These are phyloP conservation scores for Paramormyrops hopkinsi DNA, from an alignment of 2,797 vertebrate genomes.

Conservation along the genomic window DNA sequence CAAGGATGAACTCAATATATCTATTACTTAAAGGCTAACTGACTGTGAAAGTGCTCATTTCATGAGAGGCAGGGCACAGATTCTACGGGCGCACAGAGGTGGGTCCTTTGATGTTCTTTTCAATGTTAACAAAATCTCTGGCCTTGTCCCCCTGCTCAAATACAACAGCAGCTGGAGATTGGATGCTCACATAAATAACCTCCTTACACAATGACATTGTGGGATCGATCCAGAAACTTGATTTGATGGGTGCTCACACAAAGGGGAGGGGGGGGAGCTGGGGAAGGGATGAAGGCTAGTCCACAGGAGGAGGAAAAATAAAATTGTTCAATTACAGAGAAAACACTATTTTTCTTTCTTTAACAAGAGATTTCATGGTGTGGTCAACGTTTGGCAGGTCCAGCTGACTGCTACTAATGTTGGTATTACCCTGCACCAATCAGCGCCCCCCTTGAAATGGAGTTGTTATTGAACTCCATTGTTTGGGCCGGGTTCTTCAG, in stretches of 20 bases:
- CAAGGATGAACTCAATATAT: slow-evolving; percentile 99
- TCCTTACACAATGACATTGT: slow-evolving; percentile 82
- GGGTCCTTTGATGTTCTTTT: slow-evolving; percentile 92
- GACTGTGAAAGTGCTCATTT: slow-evolving; percentile 95
- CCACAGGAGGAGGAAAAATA: slow-evolving; percentile 66
- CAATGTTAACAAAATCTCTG: slow-evolving; percentile 98
- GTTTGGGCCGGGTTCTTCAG: slow-evolving; percentile 88
- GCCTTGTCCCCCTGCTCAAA: slow-evolving; percentile 94
- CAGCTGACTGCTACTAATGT: slow-evolving; percentile 97
- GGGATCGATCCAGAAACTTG: slow-evolving; percentile 88
- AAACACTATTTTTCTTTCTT: slow-evolving; percentile 99
- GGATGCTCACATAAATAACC: slow-evolving; percentile 99
- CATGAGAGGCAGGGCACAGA: slow-evolving; percentile 75
- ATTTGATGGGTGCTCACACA: slow-evolving; percentile 96
- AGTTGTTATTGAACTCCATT: slow-evolving; percentile 98
- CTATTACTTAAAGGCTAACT: slow-evolving; percentile 99
- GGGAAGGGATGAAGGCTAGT: slow-evolving; percentile 44
- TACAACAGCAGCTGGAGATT: slow-evolving; percentile 96
- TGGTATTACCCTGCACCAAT: slow-evolving; percentile 84
- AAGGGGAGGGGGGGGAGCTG: slow-evolving; percentile 62
- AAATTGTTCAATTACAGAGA: slow-evolving; percentile 99
- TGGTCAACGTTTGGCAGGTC: slow-evolving; percentile 86
- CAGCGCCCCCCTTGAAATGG: slow-evolving; percentile 78
- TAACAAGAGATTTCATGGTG: slow-evolving; percentile 99
- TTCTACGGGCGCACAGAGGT: slow-evolving; percentile 80